phyloP scores from a whole-genome alignment of 2,113 vertebrate species.

The Erinaceus europaeus region DNA sequence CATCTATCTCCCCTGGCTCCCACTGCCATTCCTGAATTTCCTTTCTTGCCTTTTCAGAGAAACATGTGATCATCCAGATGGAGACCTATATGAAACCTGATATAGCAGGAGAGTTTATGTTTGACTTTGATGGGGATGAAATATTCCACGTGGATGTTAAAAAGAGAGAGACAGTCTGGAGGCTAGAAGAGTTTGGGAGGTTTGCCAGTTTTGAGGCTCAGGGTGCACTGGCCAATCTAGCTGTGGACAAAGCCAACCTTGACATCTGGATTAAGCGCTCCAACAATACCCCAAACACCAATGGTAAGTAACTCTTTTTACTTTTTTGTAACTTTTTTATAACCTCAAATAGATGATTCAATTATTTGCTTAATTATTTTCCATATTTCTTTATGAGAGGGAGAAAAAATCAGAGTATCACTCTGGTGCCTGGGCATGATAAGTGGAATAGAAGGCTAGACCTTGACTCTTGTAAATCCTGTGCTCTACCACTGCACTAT shows the following conservation, averaged over 20 bases:
- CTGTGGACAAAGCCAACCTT: slow-evolving; percentile 69
- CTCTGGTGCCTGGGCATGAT: too few species aligned
- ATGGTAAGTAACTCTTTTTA: slow-evolving; percentile 49
- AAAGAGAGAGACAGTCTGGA: slow-evolving; percentile 57
- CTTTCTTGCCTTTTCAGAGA: slow-evolving; percentile 34
- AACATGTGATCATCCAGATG: slow-evolving; percentile 40
- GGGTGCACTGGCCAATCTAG: slow-evolving; percentile 66
- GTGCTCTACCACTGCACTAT: too few species aligned
- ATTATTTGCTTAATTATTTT: not conserved
- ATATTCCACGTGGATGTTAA: slow-evolving; percentile 67
- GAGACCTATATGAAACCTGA: slow-evolving; percentile 34
- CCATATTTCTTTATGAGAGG: too few species aligned
- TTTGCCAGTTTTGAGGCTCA: slow-evolving; percentile 66
- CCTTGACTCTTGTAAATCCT: too few species aligned
- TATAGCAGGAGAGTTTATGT: slow-evolving; percentile 28
- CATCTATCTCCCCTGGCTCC: not conserved
- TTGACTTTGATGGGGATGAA: slow-evolving; percentile 74
- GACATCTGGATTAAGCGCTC: slow-evolving; percentile 42
- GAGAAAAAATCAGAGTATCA: too few species aligned
- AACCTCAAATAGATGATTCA: not conserved
- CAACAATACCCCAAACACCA: not conserved
- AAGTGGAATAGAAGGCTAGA: too few species aligned
- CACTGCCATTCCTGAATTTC: not conserved
- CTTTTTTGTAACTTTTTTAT: too few species aligned
- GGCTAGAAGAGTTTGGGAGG: slow-evolving; percentile 58